A percentile compares a stretch with the other conserved stretches of the same genome.
These are phyloP conservation scores for Leptobrachium ailaonicum DNA, from an alignment of 2,113 vertebrate genomes.

Conservation along the genomic window DNA sequence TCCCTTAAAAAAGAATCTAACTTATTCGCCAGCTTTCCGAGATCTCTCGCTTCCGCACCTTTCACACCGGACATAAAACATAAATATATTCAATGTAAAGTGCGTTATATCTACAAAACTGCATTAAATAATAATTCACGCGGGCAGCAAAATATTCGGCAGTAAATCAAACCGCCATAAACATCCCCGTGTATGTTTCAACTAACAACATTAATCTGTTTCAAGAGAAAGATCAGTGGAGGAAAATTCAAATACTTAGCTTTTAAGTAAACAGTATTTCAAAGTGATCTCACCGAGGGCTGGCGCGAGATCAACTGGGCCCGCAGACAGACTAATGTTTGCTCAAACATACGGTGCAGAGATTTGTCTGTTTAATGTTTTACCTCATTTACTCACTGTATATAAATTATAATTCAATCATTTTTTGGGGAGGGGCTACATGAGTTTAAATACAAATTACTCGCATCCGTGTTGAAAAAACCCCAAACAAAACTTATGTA, in stretches of 20 bases:
- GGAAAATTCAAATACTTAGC: slow-evolving; percentile 50
- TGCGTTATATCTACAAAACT: slow-evolving; percentile 37
- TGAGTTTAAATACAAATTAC: neutral
- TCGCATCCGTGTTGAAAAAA: too few species aligned
- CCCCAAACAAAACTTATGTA: too few species aligned
- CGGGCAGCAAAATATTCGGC: slow-evolving; percentile 38
- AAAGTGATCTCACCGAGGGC: slow-evolving; percentile 46
- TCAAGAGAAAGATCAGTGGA: slow-evolving; percentile 50
- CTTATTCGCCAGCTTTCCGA: neutral
- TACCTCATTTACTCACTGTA: slow-evolving; percentile 44
- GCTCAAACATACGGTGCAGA: slow-evolving; percentile 42
- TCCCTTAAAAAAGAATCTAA: neutral
- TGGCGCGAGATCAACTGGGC: slow-evolving; percentile 43
- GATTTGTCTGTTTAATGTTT: slow-evolving; percentile 41
- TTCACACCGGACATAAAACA: slow-evolving; percentile 21
- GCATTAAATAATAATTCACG: slow-evolving; percentile 49
- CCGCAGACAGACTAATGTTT: slow-evolving; percentile 43
- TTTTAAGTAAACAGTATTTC: slow-evolving; percentile 52
- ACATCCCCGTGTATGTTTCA: slow-evolving; percentile 44
- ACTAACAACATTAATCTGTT: slow-evolving; percentile 50
- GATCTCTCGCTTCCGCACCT: slow-evolving; percentile 28
- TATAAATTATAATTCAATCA: slow-evolving; percentile 39
- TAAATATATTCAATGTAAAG: slow-evolving; percentile 43
- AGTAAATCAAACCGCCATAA: slow-evolving; percentile 49
- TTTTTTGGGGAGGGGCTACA: slow-evolving; percentile 1